These are phyloP conservation scores for Ramphastos sulfuratus DNA, from an alignment of 2,113 vertebrate genomes.

Conservation along the genomic window DNA sequence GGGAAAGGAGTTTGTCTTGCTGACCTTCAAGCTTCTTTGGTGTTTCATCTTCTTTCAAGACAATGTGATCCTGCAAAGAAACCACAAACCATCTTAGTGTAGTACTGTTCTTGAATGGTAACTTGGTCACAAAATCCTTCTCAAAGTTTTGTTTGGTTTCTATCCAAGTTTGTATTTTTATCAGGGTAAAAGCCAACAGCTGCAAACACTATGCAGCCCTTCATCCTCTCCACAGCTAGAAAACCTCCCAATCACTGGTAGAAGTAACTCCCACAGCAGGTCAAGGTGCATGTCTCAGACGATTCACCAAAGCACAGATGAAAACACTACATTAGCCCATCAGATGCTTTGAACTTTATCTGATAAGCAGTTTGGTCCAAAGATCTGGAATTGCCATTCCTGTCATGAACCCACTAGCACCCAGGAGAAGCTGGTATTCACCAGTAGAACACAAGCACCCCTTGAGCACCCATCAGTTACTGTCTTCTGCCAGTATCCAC, in stretches of 20 bases:
- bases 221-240: not conserved
- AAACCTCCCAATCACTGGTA: not conserved
- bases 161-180: not conserved
- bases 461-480: not conserved
- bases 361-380: not conserved
- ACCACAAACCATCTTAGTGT: not conserved
- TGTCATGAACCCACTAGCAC: not conserved
- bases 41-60: conserved; percentile 71
- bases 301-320: not conserved
- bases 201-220: not conserved
- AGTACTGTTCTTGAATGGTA: not conserved
- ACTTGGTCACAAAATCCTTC: not conserved
- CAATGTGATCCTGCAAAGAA: conserved; percentile 75
- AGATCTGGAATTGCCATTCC: not conserved
- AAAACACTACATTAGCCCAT: not conserved
- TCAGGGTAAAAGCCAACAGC: not conserved
- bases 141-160: not conserved
- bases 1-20: not conserved
- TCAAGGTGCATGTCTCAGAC: not conserved
- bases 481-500: not conserved
- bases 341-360: not conserved
- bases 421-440: not conserved
- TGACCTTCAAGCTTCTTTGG: conserved; percentile 68
- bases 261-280: rapidly evolving
- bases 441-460: not conserved